phyloP scores from a whole-genome alignment of 2,113 vertebrate species.

The Rhea americana region DNA sequence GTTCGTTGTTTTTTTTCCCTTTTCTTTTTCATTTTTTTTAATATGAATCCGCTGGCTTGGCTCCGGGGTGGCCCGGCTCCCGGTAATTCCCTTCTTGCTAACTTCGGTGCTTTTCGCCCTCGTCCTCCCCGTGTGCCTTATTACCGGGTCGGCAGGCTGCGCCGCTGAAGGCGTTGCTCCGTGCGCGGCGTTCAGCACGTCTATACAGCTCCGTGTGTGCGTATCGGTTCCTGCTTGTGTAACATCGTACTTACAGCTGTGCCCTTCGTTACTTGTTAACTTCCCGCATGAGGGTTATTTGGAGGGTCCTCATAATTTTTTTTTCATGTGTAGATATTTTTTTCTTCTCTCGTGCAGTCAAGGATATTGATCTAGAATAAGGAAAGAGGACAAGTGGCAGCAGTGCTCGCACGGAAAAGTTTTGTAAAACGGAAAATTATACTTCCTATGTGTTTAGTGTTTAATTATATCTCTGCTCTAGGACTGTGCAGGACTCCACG shows the following conservation, averaged over 20 bases:
- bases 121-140: neutral
- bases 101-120: neutral
- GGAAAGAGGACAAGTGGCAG: neutral
- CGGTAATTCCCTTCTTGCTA: neutral
- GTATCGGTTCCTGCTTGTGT: neutral
- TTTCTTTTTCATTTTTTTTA: neutral
- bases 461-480: neutral
- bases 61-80: neutral
- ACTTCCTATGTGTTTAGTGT: neutral
- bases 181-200: neutral
- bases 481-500: neutral
- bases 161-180: neutral
- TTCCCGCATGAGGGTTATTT: neutral
- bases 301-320: neutral
- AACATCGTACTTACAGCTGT: neutral
- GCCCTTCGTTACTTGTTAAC: neutral
- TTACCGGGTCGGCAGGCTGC: neutral
- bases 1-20: neutral
- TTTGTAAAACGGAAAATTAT: constrained; percentile 19
- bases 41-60: neutral
- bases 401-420: neutral
- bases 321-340: neutral
- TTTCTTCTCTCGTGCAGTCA: neutral
- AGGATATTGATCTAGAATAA: neutral
- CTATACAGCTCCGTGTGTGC: neutral